Conservation (phyloP, 2,113 vertebrate genomes). For the Gavialis gangeticus region DNA sequence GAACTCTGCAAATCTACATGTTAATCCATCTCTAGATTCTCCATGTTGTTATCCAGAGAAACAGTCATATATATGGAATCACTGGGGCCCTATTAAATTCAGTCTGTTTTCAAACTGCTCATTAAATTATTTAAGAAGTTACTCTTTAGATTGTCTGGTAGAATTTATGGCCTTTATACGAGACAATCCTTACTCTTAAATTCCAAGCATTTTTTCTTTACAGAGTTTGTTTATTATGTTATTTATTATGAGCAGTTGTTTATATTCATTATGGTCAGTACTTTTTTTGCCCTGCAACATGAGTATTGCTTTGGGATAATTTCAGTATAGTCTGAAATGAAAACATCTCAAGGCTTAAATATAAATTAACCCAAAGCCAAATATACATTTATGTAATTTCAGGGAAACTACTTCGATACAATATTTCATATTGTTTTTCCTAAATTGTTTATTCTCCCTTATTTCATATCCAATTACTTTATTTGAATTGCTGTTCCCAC, state of each 20-base stretch:
- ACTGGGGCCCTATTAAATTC: background rate
- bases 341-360: background rate
- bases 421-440: background rate
- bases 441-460: background rate
- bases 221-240: background rate
- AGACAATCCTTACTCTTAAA: background rate
- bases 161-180: background rate
- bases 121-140: constrained; percentile 39
- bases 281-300: background rate
- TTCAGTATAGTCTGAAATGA: background rate
- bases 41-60: background rate
- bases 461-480: background rate
- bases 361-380: background rate
- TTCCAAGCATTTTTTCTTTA: background rate
- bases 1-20: background rate
- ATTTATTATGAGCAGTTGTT: background rate
- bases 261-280: background rate
- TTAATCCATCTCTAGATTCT: background rate
- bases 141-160: background rate
- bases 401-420: background rate
- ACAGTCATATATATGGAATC: background rate
- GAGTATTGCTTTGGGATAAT: background rate
- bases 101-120: constrained; percentile 12
- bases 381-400: background rate
- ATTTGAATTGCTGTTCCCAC: background rate